Evolutionary conservation across 2,888 invertebrate genomes (phyloP).

Genomic region (Eupithecia abbreviata): DNA sequence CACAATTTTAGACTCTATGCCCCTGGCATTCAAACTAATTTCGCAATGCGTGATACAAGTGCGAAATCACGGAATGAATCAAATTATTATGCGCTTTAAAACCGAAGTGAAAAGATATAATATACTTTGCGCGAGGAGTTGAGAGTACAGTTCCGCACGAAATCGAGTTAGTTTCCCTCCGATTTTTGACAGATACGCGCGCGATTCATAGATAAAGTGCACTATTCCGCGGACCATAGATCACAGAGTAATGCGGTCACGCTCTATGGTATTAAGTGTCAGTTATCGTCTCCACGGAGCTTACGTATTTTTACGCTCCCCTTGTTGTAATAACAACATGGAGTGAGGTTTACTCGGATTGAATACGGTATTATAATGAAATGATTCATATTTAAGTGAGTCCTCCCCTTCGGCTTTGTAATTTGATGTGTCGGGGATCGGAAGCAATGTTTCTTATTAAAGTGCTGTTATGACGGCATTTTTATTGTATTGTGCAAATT

Average conservation of each 20-base stretch:
- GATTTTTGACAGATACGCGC: slow-evolving; percentile 68
- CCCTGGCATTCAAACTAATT: slow-evolving; percentile 36
- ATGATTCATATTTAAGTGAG: slow-evolving; percentile 85
- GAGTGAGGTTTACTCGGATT: slow-evolving; percentile 83
- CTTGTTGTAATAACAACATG: slow-evolving; percentile 80
- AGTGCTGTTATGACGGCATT: slow-evolving; percentile 76
- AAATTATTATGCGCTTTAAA: slow-evolving; percentile 44
- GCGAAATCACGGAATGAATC: slow-evolving; percentile 29
- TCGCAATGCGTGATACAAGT: slow-evolving; percentile 1
- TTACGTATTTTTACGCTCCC: slow-evolving; percentile 80
- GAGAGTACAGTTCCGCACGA: slow-evolving; percentile 55
- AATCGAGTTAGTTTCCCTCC: slow-evolving; percentile 63
- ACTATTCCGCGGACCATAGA: slow-evolving; percentile 77
- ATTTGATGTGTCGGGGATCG: slow-evolving; percentile 78
- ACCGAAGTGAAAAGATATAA: slow-evolving; percentile 51
- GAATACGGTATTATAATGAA: slow-evolving; percentile 84
- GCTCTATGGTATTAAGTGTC: slow-evolving; percentile 83
- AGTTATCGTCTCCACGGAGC: slow-evolving; percentile 82
- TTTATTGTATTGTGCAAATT: slow-evolving; percentile 63
- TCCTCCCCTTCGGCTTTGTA: slow-evolving; percentile 76
- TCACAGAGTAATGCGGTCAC: slow-evolving; percentile 83
- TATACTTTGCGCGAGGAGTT: slow-evolving; percentile 44
- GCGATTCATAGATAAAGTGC: slow-evolving; percentile 73
- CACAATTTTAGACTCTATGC: slow-evolving; percentile 59
- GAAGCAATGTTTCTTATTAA: slow-evolving; percentile 83